Evolutionary conservation across 2,888 invertebrate species (phyloP).

Genomic region (Amblyjoppa proteus): DNA sequence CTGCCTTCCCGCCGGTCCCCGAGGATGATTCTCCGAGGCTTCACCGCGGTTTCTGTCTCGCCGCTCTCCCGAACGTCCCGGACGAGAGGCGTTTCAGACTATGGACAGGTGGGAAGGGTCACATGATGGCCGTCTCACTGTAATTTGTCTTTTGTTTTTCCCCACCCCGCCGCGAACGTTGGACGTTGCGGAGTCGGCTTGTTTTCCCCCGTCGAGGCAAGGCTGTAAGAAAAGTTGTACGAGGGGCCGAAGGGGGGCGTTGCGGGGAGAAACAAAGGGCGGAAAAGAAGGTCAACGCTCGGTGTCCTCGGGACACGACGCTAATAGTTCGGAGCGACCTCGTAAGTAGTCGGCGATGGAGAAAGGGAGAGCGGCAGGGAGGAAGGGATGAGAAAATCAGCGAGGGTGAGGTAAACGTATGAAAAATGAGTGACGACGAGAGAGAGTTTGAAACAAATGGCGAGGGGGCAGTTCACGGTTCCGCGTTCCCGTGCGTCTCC

Average conservation of each 20-base stretch:
- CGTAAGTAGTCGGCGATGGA: slow-evolving; percentile 47
- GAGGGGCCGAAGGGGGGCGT: neutral
- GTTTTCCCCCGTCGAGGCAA: slow-evolving; percentile 55
- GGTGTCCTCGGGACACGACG: slow-evolving; percentile 62
- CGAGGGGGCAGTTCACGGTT: slow-evolving; percentile 74
- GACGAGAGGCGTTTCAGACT: slow-evolving; percentile 64
- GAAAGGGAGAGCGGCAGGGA: slow-evolving; percentile 41
- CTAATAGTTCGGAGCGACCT: slow-evolving; percentile 59
- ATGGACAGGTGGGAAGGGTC: slow-evolving; percentile 83
- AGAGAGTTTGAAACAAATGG: slow-evolving; percentile 78
- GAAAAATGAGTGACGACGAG: slow-evolving; percentile 81
- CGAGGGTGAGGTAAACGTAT: slow-evolving; percentile 73
- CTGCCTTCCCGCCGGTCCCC: slow-evolving; percentile 46
- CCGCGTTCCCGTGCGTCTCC: slow-evolving; percentile 60
- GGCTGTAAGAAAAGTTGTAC: slow-evolving; percentile 79
- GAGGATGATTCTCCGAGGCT: slow-evolving; percentile 32
- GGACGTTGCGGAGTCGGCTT: slow-evolving; percentile 56
- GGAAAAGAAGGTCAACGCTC: slow-evolving; percentile 77
- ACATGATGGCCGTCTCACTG: slow-evolving; percentile 81
- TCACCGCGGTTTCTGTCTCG: slow-evolving; percentile 24
- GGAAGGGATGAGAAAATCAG: slow-evolving; percentile 55
- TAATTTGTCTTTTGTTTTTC: slow-evolving; percentile 84
- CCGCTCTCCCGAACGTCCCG: slow-evolving; percentile 37
- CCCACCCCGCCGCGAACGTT: slow-evolving; percentile 59
- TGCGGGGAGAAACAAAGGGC: slow-evolving; percentile 80